These are phyloP conservation scores for Champsocephalus esox DNA, from an alignment of 2,797 vertebrate genomes.

Conservation along the genomic window DNA sequence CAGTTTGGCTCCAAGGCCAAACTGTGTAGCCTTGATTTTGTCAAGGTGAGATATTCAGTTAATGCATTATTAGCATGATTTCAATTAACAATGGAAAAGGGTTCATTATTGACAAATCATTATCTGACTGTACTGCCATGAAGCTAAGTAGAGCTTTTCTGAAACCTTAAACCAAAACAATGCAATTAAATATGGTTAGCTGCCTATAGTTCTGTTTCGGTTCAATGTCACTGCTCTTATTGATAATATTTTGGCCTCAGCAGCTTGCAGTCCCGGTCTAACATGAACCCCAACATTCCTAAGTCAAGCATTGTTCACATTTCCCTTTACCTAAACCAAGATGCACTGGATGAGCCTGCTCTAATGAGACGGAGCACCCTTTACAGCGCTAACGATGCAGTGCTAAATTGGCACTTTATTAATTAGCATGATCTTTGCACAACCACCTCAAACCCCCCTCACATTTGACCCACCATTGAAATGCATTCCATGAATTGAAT, in stretches of 20 bases:
- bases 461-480: slow-evolving; percentile 66
- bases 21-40: slow-evolving; percentile 94
- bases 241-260: not conserved
- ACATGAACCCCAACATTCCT: slow-evolving; percentile 11
- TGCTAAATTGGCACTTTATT: slow-evolving; percentile 63
- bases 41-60: slow-evolving; percentile 86
- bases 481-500: slow-evolving; percentile 57
- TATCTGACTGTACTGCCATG: not conserved
- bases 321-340: slow-evolving; percentile 8
- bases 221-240: not conserved
- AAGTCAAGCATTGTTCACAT: slow-evolving; percentile 15
- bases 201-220: not conserved
- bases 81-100: not conserved
- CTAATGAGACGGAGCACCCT: slow-evolving; percentile 39
- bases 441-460: slow-evolving; percentile 33
- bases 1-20: slow-evolving; percentile 97
- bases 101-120: not conserved
- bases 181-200: too few species aligned
- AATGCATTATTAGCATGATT: not conserved
- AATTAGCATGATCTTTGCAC: slow-evolving; percentile 65
- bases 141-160: not conserved
- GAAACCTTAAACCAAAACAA: too few species aligned
- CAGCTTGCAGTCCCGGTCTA: not conserved
- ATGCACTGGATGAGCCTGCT: slow-evolving; percentile 19
- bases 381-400: slow-evolving; percentile 48